Evolutionary conservation across 2,888 invertebrate genomes (phyloP).

Genomic region (Eulithis testata): DNA sequence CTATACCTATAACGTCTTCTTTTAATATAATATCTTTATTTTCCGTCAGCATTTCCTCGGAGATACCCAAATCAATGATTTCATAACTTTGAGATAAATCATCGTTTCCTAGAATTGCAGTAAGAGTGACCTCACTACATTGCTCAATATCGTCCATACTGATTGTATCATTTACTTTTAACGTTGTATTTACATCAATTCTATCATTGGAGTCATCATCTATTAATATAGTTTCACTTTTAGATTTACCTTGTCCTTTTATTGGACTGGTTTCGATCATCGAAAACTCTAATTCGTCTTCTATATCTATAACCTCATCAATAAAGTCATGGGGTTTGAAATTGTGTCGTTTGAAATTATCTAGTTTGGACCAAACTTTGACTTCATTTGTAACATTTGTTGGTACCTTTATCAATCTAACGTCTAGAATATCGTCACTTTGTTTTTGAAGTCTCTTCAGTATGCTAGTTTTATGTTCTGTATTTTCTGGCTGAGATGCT

Average conservation of each 20-base stretch:
- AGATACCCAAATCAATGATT: not conserved
- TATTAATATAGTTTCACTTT: constrained; percentile 24
- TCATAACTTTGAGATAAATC: not conserved
- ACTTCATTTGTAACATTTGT: constrained; percentile 25
- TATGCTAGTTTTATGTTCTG: not conserved
- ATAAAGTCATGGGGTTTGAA: constrained; percentile 13
- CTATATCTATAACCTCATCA: constrained; percentile 15
- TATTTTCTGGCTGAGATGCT: constrained; percentile 1
- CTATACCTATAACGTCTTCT: constrained; percentile 16
- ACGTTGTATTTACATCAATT: not conserved
- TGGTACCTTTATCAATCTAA: constrained; percentile 26
- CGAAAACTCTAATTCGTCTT: constrained; percentile 16
- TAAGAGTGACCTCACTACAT: constrained; percentile 1
- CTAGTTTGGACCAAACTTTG: constrained; percentile 28
- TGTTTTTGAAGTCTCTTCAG: constrained; percentile 4
- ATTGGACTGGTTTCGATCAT: not conserved
- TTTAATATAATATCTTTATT: constrained; percentile 3
- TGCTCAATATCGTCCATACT: constrained; percentile 5
- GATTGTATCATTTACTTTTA: constrained; percentile 1
- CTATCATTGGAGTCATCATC: constrained; percentile 24
- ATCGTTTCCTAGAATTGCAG: constrained; percentile 3
- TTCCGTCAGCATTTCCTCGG: not conserved
- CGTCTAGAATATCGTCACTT: constrained; percentile 23
- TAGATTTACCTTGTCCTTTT: not conserved
- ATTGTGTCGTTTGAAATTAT: constrained; percentile 23